These are phyloP conservation scores for Nannospalax galili DNA, from an alignment of 2,113 vertebrate species.

Conservation along the genomic window DNA sequence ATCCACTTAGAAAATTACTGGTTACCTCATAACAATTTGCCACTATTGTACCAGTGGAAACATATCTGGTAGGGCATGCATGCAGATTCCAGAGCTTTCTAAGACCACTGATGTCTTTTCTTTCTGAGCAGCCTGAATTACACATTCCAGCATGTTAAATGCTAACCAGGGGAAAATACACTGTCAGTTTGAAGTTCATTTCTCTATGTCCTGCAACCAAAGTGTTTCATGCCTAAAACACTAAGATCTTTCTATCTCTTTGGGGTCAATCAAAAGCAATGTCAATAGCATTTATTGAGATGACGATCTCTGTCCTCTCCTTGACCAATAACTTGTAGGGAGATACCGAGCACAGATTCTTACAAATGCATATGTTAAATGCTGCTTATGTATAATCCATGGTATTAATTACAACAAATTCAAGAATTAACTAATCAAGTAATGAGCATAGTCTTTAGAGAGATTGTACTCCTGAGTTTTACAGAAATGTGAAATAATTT, in stretches of 20 bases:
- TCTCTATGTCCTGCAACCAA: neutral
- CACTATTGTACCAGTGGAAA: no score
- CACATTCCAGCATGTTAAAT: neutral
- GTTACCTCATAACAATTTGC: no score
- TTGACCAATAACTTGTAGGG: neutral
- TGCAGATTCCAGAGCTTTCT: neutral
- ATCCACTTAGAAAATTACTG: neutral
- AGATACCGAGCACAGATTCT: neutral
- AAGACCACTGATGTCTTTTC: neutral
- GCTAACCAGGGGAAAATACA: neutral
- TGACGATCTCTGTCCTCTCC: neutral
- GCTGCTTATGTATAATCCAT: neutral
- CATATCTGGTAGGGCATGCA: neutral
- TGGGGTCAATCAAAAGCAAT: neutral
- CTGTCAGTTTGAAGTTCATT: neutral
- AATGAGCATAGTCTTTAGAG: accelerated
- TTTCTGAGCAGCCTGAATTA: neutral
- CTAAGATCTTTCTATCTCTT: neutral
- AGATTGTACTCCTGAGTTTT: neutral
- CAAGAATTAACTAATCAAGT: neutral
- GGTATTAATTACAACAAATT: neutral
- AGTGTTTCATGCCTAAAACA: neutral
- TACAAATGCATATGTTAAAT: neutral
- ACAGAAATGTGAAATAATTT: neutral
- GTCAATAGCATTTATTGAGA: no score